Conservation (phyloP, 1,140 invertebrate species). For the Lordiphosa collinella region DNA sequence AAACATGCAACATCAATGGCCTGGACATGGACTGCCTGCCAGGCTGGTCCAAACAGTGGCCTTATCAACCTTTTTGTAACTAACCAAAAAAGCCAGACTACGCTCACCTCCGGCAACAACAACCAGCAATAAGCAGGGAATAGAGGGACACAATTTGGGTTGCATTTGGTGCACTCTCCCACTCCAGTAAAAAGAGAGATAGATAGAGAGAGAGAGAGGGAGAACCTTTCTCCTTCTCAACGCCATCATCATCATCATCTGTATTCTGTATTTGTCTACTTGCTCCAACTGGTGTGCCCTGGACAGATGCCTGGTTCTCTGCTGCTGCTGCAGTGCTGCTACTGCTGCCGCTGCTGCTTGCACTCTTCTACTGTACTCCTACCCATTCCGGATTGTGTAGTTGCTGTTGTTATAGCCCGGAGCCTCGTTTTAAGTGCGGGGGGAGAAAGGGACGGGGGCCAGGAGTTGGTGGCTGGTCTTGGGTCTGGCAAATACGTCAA, state of each 20-base stretch:
- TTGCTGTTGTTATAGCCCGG: conserved; percentile 28
- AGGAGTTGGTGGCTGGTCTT: conserved; percentile 37
- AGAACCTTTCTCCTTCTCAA: not conserved
- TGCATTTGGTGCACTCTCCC: conserved; percentile 36
- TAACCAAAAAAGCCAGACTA: conserved; percentile 13
- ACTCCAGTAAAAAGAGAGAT: conserved; percentile 6
- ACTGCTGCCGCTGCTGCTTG: conserved; percentile 1
- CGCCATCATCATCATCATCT: conserved; percentile 14
- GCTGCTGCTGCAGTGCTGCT: conserved; percentile 31
- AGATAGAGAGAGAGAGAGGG: conserved; percentile 3
- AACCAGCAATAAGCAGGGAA: not conserved
- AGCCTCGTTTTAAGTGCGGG: conserved; percentile 35
- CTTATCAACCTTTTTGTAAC: conserved; percentile 45
- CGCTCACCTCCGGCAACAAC: conserved; percentile 12
- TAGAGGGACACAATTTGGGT: conserved; percentile 23
- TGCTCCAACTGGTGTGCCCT: conserved; percentile 25
- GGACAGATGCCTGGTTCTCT: conserved; percentile 29
- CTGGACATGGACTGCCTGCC: not conserved
- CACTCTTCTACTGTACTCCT: conserved; percentile 21
- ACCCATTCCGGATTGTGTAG: conserved; percentile 24
- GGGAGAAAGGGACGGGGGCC: not conserved
- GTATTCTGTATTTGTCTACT: conserved; percentile 29
- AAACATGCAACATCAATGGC: conserved; percentile 22
- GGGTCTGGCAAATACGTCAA: conserved; percentile 70
- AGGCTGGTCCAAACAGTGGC: conserved; percentile 38